These are phyloP conservation scores for Pocota personata DNA, from an alignment of 2,888 invertebrate genomes.

Conservation along the genomic window DNA sequence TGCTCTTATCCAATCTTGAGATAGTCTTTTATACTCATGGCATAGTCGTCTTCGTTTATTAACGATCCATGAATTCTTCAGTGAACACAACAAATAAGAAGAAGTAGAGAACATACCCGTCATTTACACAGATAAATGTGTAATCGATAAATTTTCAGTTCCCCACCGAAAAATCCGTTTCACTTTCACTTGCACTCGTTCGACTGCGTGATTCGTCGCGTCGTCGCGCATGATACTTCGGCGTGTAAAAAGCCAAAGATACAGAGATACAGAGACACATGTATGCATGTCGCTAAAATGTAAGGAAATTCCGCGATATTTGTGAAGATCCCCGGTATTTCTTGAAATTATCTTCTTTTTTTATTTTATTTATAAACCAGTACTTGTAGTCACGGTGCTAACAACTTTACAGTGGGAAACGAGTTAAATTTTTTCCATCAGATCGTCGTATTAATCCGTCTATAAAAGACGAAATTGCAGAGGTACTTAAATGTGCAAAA, in stretches of 20 bases:
- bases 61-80: constrained; percentile 1
- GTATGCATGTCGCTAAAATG: constrained; percentile 23
- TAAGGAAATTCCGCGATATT: constrained; percentile 38
- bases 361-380: not conserved
- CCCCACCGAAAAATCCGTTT: constrained; percentile 23
- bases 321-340: constrained; percentile 39
- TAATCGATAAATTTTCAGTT: constrained; percentile 19
- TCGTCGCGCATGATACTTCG: not conserved
- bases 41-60: constrained; percentile 8
- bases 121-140: not conserved
- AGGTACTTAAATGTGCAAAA: not conserved
- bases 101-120: constrained; percentile 2
- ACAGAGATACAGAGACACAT: not conserved
- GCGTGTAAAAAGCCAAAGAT: not conserved
- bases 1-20: constrained; percentile 38
- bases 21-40: constrained; percentile 19
- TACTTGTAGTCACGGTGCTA: constrained; percentile 19
- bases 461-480: not conserved
- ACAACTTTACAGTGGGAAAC: not conserved
- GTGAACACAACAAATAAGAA: not conserved
- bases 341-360: constrained; percentile 20
- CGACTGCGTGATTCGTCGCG: not conserved
- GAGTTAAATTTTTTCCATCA: not conserved
- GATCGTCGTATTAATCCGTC: not conserved
- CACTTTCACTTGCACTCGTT: constrained; percentile 36